Evolutionary conservation across 2,113 vertebrate species (phyloP), one percentile per base, ranked within the genome.

Genomic region (Microtus oregoni): DNA sequence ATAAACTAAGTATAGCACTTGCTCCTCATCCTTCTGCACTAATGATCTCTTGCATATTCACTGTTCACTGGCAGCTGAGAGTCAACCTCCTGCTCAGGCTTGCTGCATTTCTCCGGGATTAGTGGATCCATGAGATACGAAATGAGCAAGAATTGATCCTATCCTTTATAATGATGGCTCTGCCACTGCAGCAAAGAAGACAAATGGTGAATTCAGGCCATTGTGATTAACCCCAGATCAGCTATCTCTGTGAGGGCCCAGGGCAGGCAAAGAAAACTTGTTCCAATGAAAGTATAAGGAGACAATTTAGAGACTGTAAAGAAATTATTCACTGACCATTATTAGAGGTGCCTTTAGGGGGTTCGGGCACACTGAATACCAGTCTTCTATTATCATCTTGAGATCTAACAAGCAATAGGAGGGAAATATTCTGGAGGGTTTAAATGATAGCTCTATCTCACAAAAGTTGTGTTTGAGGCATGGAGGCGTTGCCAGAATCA

Each of bases 111-210:
- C 88, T 83, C 89, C 47, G 77, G 82, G 95, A 95, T 97, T 97
- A 97, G 67, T 2, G 15, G 95, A 96, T 97, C 95, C 79, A 24
- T 70, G 73, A 96, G 82, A 96, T 95, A 94, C 58, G 91, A 96
- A 96, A 96, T 89, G 96, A 96, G 73, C 86, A 92, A 58, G 92
- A 96, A 97, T 97, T 92, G 92, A 97, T 95, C 86, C 76, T 90
- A 73, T 96, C 77, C 55, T 95, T 95, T 97, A 83, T 94, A 94
- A 75, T 86, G 94, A 97, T 97, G 82, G 61, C 91, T 97, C 86
- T 97, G 92, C 94, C 87, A 70, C 94, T 65, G 55, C 78, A 97
- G 91, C 94, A 96, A 78, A 95, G 86, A 95, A 96, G 95, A 96
- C 93, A 97, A 96, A 97, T 92, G 88, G 72, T 94, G 82, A 94